phyloP scores from a whole-genome alignment of 2,888 invertebrate species.

The Meghimatium bilineatum region DNA sequence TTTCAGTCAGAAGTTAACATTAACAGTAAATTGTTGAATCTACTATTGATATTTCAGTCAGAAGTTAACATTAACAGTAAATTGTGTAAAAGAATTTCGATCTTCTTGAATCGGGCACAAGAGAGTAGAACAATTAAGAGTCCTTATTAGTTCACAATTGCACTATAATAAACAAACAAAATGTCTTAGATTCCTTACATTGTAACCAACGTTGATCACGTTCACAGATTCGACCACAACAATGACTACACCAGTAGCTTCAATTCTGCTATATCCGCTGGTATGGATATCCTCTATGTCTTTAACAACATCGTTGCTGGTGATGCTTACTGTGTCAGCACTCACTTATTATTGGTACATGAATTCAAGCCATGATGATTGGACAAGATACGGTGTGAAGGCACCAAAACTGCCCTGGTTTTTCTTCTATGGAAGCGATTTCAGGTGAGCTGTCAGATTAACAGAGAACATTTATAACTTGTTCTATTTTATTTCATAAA shows the following conservation, averaged over 20 bases:
- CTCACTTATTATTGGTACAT: conserved; percentile 5
- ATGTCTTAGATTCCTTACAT: too few species aligned
- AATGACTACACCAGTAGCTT: background rate
- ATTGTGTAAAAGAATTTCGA: too few species aligned
- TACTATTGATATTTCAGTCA: too few species aligned
- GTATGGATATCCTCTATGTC: background rate
- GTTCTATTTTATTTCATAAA: background rate
- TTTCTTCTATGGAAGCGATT: conserved; percentile 5
- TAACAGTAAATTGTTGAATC: too few species aligned
- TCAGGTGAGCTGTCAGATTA: background rate
- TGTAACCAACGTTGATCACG: background rate
- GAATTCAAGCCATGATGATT: background rate
- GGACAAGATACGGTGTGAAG: conserved; percentile 15
- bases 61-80: too few species aligned
- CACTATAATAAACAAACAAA: too few species aligned
- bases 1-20: too few species aligned
- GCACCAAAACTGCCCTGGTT: background rate
- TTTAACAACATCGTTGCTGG: background rate
- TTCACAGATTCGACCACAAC: background rate
- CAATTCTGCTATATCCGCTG: background rate
- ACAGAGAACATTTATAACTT: background rate
- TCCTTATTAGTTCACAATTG: too few species aligned
- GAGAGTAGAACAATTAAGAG: too few species aligned
- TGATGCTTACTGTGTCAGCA: background rate
- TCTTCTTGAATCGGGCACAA: too few species aligned